A percentile compares a stretch with the other conserved stretches of the same genome.
phyloP scores from a whole-genome alignment of 2,888 invertebrate species.

The Agrochola macilenta region DNA sequence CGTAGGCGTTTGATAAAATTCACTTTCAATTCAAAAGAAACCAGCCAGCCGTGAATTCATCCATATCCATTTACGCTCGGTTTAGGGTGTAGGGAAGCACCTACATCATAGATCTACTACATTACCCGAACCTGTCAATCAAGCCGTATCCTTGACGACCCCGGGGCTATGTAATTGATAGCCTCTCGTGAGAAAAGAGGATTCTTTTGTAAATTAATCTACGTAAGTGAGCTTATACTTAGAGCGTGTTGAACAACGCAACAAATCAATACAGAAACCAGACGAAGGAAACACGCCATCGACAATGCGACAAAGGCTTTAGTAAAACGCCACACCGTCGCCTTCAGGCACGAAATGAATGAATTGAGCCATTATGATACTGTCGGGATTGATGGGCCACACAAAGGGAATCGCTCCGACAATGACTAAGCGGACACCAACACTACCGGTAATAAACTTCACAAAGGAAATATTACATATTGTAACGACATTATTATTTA shows the following conservation, averaged over 20 bases:
- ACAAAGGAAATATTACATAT: conserved; percentile 69
- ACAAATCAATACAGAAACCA: conserved; percentile 70
- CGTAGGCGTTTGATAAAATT: conserved; percentile 74
- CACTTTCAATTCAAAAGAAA: conserved; percentile 77
- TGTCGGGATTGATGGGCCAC: conserved; percentile 73
- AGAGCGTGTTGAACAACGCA: conserved; percentile 58
- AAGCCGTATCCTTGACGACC: conserved; percentile 80
- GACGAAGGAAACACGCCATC: conserved; percentile 67
- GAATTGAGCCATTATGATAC: conserved; percentile 77
- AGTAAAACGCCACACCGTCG: conserved; percentile 67
- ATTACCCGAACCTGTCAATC: conserved; percentile 83
- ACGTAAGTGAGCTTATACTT: conserved; percentile 54
- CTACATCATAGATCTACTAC: conserved; percentile 73
- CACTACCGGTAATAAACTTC: conserved; percentile 71
- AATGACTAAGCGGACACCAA: conserved; percentile 77
- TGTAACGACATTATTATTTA: conserved; percentile 44
- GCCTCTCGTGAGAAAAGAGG: conserved; percentile 72
- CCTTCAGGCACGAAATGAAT: conserved; percentile 71
- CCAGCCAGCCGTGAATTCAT: conserved; percentile 76
- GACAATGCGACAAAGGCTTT: conserved; percentile 72
- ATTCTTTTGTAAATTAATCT: conserved; percentile 67
- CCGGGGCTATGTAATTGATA: conserved; percentile 81
- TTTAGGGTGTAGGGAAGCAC: conserved; percentile 69
- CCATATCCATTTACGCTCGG: conserved; percentile 78
- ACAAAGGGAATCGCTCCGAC: conserved; percentile 77